Conservation (phyloP, 1,140 invertebrate species). For the Aleiodes sp. region DNA sequence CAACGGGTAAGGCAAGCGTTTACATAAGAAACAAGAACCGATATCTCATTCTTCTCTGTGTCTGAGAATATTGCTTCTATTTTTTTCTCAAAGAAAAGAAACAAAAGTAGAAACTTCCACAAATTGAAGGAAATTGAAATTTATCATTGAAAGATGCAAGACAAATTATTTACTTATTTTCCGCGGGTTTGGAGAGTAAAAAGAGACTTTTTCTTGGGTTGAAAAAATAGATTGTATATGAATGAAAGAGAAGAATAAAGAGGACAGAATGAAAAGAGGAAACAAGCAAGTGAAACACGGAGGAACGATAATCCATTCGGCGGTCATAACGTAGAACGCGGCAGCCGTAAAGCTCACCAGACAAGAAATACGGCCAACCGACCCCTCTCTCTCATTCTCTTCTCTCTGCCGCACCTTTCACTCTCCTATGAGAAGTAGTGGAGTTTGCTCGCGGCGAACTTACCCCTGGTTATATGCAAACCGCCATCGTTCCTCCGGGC, state of each 20-base stretch:
- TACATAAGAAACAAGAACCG: not conserved
- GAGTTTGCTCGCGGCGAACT: constrained; percentile 47
- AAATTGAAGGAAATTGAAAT: too few species aligned
- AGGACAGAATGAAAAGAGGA: constrained; percentile 25
- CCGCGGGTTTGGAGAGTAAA: constrained; percentile 46
- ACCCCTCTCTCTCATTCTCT: constrained; percentile 45
- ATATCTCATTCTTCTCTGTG: not conserved
- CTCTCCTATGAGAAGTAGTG: not conserved
- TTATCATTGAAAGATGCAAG: too few species aligned
- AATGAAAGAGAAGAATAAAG: not conserved
- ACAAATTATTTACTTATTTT: too few species aligned
- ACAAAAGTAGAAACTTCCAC: too few species aligned
- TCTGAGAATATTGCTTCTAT: not conserved
- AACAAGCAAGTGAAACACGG: constrained; percentile 35
- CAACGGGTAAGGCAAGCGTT: constrained; percentile 4
- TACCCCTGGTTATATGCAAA: constrained; percentile 66
- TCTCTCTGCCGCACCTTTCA: constrained; percentile 37
- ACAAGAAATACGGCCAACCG: constrained; percentile 65
- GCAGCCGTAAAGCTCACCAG: constrained; percentile 64
- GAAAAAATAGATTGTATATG: constrained; percentile 1
- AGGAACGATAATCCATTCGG: constrained; percentile 64
- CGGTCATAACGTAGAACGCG: constrained; percentile 62
- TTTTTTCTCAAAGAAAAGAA: too few species aligned
- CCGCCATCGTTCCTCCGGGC: constrained; percentile 60
- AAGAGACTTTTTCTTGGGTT: constrained; percentile 25